Evolutionary conservation across 2,113 vertebrate genomes (phyloP), one percentile per base, ranked within the genome.

Genomic region (Oenanthe oenanthe): DNA sequence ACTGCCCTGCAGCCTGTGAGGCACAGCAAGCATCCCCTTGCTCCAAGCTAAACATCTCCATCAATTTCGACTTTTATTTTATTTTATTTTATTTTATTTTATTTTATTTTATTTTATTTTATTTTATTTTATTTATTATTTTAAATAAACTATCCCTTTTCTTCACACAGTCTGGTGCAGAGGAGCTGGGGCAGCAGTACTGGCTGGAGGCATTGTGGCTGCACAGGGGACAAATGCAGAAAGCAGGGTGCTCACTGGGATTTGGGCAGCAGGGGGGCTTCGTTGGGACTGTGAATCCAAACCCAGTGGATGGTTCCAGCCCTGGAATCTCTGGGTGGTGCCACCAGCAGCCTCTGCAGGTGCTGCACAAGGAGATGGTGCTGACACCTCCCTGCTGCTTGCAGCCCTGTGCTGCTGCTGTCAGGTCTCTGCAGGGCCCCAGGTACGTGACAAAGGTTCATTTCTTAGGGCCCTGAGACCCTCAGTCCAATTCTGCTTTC

Each of bases 21-120:
- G 74, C 84, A 92, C 53, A 91, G 50, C 66, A 94, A 94, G 78
- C 50, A 76, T 18, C 54, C 7, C 26, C 32, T 47, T 70, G 62
- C 45, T 76, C 89, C 94, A 89, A 89, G 81, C 22, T 85, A 85
- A 96, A 73, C 12, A 50, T 8, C 19, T 31, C 94, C 66, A 82
- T 82, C 84, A 57, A 12, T 36, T 68, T 10, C 24, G 86, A 45
- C 6, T 13, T 45, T 28, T 71, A 36, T 36, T 36, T 36, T 36
- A 36, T 36, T 36, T 36, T 36, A 36, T 36, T 36, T 36, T 36
- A 36, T 36, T 36, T 36, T 36, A 36, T 36, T 36, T 36, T 36
- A 36, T 36, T 36, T 36, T 36, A 36, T 36, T 36, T 36, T 36
- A 36, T 36, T 36, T 36, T 36, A 36, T 36, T 36, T 36, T 36